Conservation (phyloP, 2,888 invertebrate species). For the Escarpia spicata region DNA sequence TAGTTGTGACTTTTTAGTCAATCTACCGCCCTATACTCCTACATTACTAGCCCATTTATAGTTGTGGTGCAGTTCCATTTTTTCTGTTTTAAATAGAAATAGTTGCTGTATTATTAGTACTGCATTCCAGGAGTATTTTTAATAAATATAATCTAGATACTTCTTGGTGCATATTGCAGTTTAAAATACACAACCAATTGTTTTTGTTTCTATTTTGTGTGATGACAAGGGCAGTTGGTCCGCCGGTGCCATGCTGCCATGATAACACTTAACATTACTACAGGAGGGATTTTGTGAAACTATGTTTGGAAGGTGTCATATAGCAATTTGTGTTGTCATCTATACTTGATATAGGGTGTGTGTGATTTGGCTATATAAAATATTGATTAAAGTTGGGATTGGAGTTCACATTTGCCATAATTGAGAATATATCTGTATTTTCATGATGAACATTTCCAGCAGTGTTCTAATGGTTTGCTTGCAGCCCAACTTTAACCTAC, state of each 20-base stretch:
- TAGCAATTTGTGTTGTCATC: background rate
- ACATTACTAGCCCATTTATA: background rate
- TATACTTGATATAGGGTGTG: background rate
- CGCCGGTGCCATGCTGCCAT: background rate
- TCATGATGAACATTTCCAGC: background rate
- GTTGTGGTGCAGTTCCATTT: background rate
- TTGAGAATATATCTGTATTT: background rate
- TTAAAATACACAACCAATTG: background rate
- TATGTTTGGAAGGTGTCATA: background rate
- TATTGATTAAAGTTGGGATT: background rate
- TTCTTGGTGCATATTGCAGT: background rate
- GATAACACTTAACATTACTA: background rate
- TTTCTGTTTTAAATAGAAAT: background rate
- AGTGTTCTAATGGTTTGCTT: background rate
- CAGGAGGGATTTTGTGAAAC: background rate
- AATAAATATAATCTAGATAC: background rate
- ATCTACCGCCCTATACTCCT: background rate
- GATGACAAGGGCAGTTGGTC: background rate
- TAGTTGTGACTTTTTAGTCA: too few relatives aligned
- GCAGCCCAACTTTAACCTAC: background rate
- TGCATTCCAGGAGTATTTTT: slow-evolving; percentile 1
- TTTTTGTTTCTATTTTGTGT: background rate
- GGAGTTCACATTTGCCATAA: background rate
- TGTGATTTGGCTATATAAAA: background rate
- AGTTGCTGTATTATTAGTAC: background rate